Base-by-base conservation (phyloP, 2,797 vertebrate species). In the Macrochelys suwanniensis region DNA sequence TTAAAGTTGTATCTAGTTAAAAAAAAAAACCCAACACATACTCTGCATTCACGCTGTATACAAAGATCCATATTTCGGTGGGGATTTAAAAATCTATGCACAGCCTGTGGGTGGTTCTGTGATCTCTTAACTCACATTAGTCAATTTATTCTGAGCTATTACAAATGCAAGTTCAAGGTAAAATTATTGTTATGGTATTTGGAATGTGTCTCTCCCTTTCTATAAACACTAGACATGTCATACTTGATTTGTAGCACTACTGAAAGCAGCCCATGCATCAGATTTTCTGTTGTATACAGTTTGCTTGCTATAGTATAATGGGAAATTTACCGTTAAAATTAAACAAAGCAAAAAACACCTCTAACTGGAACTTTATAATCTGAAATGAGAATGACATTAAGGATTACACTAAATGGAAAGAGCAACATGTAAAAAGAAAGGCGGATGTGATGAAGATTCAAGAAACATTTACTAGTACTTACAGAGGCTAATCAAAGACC, bases 121-220 rank as follows among this genome's bases (percentile, higher is more conserved):
- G 53, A 84, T 76, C 45, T 92, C 79, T 85, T 68, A 56, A 68
- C 21, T 90, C 54, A 1, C 19, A 80, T 77, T 77, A 87, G 78
- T 53, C 56, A 74, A 26, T 79, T 53, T 4, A 54, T 50, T 47
- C 74, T 57, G 42, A 90, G 65, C 23, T 83, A 1, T 79, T 96
- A 88, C 74, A 92, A 49, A 49, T 54, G 68, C 37, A 86, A 89
- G 17, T 85, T 47, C 53, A 89, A 81, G 84, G 65, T 42, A 93
- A 90, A 94, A 84, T 16, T 11, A 16, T 37, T 86, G 87, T 42
- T 33, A 61, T 76, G 80, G 61, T n/a, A 50, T 80, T 5, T 57
- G 57, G 77, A 83, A 85, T 10, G 7, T 77, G 51, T 9, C 28
- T 3, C 11, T 5, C 47, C 65, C 47, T 82, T 78, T 80, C 65